Percentiles rank a stretch among this genome's conserved stretches.
Conservation (phyloP, 2,888 invertebrate species). For the Drosophila fulvimacula region DNA sequence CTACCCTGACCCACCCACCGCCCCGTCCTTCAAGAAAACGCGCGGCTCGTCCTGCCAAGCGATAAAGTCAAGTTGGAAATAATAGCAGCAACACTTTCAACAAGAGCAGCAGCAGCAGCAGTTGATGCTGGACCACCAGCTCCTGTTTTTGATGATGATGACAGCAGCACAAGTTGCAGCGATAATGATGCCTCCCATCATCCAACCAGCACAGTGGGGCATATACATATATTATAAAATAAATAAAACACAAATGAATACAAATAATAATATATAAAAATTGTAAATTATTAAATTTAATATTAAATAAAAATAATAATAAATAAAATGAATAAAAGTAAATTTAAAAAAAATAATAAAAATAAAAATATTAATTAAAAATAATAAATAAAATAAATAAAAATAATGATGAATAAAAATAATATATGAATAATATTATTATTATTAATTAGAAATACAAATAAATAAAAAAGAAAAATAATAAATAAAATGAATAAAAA, state of each 20-base stretch:
- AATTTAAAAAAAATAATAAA: neutral
- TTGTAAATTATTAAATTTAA: too few relatives aligned
- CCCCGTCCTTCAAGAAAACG: neutral
- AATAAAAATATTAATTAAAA: too few relatives aligned
- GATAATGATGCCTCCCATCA: slow-evolving; percentile 53
- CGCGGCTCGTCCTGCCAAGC: slow-evolving; percentile 30
- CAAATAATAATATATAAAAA: neutral
- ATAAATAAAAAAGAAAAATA: neutral
- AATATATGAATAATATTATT: too few relatives aligned
- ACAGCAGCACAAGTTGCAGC: slow-evolving; percentile 56
- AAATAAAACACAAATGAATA: too few relatives aligned
- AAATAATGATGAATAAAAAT: neutral
- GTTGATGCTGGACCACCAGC: slow-evolving; percentile 28
- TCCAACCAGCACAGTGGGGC: slow-evolving; percentile 5
- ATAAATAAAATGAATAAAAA: too few relatives aligned
- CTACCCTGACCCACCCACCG: neutral
- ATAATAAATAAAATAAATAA: too few relatives aligned
- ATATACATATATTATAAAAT: too few relatives aligned
- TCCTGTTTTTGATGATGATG: slow-evolving; percentile 71
- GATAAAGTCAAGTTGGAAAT: slow-evolving; percentile 68
- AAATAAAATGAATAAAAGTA: too few relatives aligned
- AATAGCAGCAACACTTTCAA: slow-evolving; percentile 63
- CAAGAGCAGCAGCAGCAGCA: slow-evolving; percentile 36
- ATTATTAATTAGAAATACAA: too few relatives aligned
- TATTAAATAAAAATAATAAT: neutral